Evolutionary conservation across 2,888 invertebrate species (phyloP).

Genomic region (Lobophora halterata): DNA sequence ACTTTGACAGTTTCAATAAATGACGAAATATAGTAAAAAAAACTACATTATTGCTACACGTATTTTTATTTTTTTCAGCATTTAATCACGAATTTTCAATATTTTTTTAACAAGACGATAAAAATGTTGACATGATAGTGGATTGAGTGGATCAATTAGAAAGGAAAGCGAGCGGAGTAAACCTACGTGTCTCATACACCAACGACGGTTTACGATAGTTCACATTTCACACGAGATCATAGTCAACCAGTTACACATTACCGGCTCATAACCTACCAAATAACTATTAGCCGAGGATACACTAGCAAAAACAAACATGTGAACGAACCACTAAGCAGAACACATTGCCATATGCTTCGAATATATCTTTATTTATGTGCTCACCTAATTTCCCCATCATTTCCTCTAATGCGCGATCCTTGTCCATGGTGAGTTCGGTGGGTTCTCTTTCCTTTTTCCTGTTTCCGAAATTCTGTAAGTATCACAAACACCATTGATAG

Average conservation of each 20-base stretch:
- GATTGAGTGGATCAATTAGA: constrained; percentile 37
- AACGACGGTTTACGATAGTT: constrained; percentile 38
- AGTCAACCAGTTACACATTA: not conserved
- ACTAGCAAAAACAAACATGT: constrained; percentile 32
- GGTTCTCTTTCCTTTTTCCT: constrained; percentile 30
- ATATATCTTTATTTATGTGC: constrained; percentile 38
- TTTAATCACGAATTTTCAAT: not conserved
- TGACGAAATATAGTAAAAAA: no score
- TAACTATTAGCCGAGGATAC: not conserved
- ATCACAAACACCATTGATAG: constrained; percentile 68
- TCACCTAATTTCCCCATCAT: constrained; percentile 85
- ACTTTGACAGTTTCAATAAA: no score
- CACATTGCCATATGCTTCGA: constrained; percentile 49
- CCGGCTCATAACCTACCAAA: constrained; percentile 1
- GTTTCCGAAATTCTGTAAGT: constrained; percentile 49
- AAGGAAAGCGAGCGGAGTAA: constrained; percentile 38
- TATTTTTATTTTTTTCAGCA: no score
- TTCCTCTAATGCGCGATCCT: constrained; percentile 83
- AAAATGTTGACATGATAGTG: constrained; percentile 23
- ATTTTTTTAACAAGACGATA: constrained; percentile 3
- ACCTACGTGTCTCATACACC: constrained; percentile 27
- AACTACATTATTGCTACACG: no score
- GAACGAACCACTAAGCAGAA: constrained; percentile 35
- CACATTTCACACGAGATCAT: constrained; percentile 20
- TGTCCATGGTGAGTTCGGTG: constrained; percentile 72